phyloP scores from a whole-genome alignment of 2,888 invertebrate species.

The Dastarcus helophoroides region DNA sequence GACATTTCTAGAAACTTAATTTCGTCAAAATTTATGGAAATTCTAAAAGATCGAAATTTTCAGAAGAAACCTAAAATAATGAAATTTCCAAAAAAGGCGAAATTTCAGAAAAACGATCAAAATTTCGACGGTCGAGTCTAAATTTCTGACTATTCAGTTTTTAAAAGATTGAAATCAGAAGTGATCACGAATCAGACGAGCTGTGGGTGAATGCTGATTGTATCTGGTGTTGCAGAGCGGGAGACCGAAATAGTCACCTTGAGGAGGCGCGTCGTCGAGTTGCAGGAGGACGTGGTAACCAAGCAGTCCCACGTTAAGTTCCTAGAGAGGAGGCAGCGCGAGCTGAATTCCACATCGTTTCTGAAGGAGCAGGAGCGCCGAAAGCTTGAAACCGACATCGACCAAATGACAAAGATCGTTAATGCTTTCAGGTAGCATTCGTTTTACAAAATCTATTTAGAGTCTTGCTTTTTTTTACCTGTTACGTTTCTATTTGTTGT shows the following conservation, averaged over 20 bases:
- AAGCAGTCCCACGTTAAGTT: conserved; percentile 39
- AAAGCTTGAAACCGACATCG: conserved; percentile 28
- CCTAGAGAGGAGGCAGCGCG: conserved; percentile 28
- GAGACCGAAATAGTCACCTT: conserved; percentile 39
- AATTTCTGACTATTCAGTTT: too few relatives aligned
- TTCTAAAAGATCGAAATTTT: too few relatives aligned
- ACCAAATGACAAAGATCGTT: conserved; percentile 31
- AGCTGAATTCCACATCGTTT: conserved; percentile 28
- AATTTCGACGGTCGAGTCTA: too few relatives aligned
- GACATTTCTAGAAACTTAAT: too few relatives aligned
- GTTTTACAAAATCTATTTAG: neutral
- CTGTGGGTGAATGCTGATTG: conserved; percentile 2
- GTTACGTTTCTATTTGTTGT: conserved; percentile 5
- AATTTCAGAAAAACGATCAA: too few relatives aligned
- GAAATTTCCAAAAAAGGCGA: too few relatives aligned
- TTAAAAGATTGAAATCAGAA: neutral
- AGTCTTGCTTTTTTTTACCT: neutral
- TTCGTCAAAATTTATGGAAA: too few relatives aligned
- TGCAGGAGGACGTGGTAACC: conserved; percentile 41
- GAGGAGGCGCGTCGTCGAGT: conserved; percentile 37
- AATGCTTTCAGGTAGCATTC: conserved; percentile 33
- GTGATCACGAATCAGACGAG: neutral
- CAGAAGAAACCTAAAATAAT: too few relatives aligned
- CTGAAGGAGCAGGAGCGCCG: conserved; percentile 28
- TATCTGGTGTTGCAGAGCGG: conserved; percentile 37